These are phyloP conservation scores for Petrocephalus sullivani DNA, from an alignment of 2,797 vertebrate genomes.

Conservation along the genomic window DNA sequence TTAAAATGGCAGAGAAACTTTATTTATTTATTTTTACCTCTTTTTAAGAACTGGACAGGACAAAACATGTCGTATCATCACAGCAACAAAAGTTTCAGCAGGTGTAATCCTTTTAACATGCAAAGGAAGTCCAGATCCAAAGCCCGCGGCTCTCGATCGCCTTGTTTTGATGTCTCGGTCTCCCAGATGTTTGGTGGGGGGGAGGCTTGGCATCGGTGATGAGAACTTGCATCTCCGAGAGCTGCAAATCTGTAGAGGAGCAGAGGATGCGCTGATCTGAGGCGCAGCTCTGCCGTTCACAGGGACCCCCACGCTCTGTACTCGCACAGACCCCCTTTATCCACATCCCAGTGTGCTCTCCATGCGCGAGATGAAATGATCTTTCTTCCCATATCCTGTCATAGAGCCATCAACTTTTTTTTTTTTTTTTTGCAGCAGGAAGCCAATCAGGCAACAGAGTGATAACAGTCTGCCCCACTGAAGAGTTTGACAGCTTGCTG, in stretches of 20 bases:
- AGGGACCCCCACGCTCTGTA: neutral
- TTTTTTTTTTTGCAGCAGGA: neutral
- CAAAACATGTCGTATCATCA: conserved; percentile 51
- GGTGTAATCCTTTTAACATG: conserved; percentile 66
- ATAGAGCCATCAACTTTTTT: neutral
- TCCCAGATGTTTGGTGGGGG: conserved; percentile 19
- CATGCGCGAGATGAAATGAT: neutral
- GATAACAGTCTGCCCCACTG: neutral
- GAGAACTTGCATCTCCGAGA: conserved; percentile 7
- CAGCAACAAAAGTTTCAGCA: conserved; percentile 62
- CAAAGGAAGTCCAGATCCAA: conserved; percentile 61
- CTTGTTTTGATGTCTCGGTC: conserved; percentile 22
- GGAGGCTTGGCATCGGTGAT: conserved; percentile 22
- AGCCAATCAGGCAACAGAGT: neutral
- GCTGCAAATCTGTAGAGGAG: conserved; percentile 9
- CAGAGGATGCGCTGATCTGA: conserved; percentile 3
- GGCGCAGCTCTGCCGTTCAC: conserved; percentile 30
- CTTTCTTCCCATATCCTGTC: neutral
- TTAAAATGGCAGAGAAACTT: conserved; percentile 42
- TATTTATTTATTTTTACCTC: neutral
- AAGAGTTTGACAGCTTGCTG: neutral
- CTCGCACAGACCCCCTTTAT: neutral
- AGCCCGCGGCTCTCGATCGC: conserved; percentile 51
- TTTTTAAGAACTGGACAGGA: neutral
- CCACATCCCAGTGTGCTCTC: neutral